Evolutionary conservation across 1,140 invertebrate genomes (phyloP).

Genomic region (Babylonia areolata): DNA sequence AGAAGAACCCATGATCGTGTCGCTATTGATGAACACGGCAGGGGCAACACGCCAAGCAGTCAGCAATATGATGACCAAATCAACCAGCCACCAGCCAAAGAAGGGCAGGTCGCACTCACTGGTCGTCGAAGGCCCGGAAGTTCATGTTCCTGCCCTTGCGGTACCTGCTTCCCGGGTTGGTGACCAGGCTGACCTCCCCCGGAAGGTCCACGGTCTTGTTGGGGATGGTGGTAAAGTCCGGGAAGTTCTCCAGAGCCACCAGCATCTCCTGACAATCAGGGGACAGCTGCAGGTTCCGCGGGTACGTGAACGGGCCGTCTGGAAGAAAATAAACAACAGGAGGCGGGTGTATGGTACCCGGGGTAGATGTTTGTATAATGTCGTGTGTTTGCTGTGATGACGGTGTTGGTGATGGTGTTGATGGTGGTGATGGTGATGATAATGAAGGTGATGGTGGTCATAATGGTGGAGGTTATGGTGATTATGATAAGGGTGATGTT

Average conservation of each 20-base stretch:
- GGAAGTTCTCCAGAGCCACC: background rate
- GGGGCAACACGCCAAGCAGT: background rate
- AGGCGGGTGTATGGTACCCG: too few species aligned
- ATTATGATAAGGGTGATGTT: too few species aligned
- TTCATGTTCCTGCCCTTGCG: background rate
- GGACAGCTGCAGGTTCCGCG: background rate
- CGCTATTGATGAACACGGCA: background rate
- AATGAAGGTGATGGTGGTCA: too few species aligned
- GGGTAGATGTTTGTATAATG: too few species aligned
- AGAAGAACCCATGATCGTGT: background rate
- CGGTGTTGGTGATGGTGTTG: too few species aligned
- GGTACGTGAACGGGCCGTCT: background rate
- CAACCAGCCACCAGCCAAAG: too few species aligned
- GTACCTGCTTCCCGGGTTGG: background rate
- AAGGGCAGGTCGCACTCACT: too few species aligned
- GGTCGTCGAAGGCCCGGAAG: conserved; percentile 1
- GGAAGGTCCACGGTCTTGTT: background rate
- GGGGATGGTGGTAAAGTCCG: background rate
- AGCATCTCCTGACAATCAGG: background rate
- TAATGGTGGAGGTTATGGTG: too few species aligned
- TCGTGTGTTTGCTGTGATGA: too few species aligned
- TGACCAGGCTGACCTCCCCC: background rate
- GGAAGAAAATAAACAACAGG: background rate
- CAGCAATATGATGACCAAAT: background rate
- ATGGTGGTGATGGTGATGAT: too few species aligned